phyloP scores from a whole-genome alignment of 2,888 invertebrate genomes.

The Diarsia dahlii region DNA sequence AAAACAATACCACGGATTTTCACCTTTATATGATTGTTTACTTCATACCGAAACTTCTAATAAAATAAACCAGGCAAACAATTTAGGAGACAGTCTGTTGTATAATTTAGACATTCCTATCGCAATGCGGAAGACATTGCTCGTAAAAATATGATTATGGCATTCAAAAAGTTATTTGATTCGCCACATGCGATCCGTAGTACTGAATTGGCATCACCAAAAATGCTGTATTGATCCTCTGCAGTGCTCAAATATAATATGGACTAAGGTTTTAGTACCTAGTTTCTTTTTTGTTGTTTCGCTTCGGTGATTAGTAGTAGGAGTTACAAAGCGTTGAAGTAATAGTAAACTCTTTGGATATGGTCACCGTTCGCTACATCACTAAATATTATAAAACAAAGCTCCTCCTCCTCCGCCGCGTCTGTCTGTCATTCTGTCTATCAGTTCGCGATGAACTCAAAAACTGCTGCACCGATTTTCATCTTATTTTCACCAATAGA shows the following conservation, averaged over 20 bases:
- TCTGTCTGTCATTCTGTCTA: too few species aligned
- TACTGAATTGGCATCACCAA: constrained; percentile 36
- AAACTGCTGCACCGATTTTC: too few species aligned
- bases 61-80: constrained; percentile 47
- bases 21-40: constrained; percentile 19
- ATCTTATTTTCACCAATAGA: too few species aligned
- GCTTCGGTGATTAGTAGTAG: background rate
- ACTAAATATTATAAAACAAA: too few species aligned
- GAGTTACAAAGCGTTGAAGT: too few species aligned
- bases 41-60: constrained; percentile 22
- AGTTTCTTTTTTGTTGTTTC: background rate
- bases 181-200: constrained; percentile 50
- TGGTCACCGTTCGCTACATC: too few species aligned
- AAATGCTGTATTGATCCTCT: constrained; percentile 43
- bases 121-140: constrained; percentile 45
- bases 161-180: constrained; percentile 56
- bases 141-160: constrained; percentile 62
- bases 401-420: too few species aligned
- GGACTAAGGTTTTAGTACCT: background rate
- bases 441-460: too few species aligned
- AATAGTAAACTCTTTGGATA: too few species aligned
- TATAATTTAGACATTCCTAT: constrained; percentile 55
- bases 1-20: constrained; percentile 8
- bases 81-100: constrained; percentile 28
- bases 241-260: constrained; percentile 6